These are phyloP conservation scores for Hydrolagus affinis DNA, from an alignment of 2,113 vertebrate genomes.

Conservation along the genomic window DNA sequence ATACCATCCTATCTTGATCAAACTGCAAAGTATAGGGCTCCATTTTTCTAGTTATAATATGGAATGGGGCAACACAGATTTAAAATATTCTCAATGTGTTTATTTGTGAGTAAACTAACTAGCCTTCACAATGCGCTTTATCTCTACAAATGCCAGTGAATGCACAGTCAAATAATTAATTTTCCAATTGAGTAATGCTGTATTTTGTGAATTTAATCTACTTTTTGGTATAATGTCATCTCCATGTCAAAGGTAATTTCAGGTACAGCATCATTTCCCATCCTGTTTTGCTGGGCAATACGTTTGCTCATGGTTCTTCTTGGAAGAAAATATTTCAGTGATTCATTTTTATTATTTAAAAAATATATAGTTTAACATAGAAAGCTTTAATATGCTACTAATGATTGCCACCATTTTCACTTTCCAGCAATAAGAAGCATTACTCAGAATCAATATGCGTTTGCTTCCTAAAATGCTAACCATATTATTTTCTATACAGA, in stretches of 20 bases:
- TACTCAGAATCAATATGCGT: not conserved
- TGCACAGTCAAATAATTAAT: not conserved
- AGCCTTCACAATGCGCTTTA: not conserved
- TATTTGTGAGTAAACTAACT: not conserved
- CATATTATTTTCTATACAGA: conserved; percentile 75
- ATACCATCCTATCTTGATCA: not conserved
- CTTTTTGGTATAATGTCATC: not conserved
- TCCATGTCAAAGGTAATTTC: not conserved
- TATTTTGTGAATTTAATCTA: too few relatives aligned
- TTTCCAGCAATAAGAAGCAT: not conserved
- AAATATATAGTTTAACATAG: not conserved
- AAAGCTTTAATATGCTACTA: not conserved
- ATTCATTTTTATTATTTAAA: not conserved
- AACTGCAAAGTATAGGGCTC: not conserved
- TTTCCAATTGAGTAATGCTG: not conserved
- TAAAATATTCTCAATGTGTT: not conserved
- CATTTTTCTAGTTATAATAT: not conserved
- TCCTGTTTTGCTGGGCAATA: not conserved
- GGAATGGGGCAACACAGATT: not conserved
- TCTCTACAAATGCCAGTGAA: not conserved
- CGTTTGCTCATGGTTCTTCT: not conserved
- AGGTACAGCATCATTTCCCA: not conserved
- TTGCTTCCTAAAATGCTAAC: conserved; percentile 46
- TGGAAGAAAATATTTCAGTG: too few relatives aligned
- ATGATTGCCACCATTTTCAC: not conserved